Conservation (phyloP, 92 coral and sea anemone genomes). For the Zoanthus sansibaricus region DNA sequence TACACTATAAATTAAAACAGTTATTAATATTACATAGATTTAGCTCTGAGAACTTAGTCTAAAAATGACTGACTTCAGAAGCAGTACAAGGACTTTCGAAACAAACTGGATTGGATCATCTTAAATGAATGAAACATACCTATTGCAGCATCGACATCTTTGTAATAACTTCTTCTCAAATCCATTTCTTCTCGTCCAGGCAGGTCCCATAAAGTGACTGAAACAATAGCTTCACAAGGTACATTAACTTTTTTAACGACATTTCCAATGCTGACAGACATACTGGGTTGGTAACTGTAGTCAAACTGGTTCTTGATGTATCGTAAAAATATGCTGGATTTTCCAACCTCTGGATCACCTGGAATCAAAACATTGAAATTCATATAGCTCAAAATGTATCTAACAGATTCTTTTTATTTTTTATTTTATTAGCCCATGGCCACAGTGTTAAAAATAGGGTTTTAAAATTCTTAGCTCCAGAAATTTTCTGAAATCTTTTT, state of each 20-base stretch:
- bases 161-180: conserved; percentile 93
- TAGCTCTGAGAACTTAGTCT: too few species aligned
- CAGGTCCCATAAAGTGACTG: conserved; percentile 95
- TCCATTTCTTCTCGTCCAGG: conserved; percentile 99
- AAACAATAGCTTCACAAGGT: conserved; percentile 95
- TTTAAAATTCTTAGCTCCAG: too few species aligned
- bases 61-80: too few species aligned
- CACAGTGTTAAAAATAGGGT: too few species aligned
- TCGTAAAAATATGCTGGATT: conserved; percentile 92
- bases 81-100: too few species aligned
- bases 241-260: conserved; percentile 96
- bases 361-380: not conserved
- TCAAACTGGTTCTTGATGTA: conserved; percentile 99
- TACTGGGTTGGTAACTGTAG: conserved; percentile 97
- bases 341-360: conserved; percentile 99
- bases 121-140: conserved; percentile 58
- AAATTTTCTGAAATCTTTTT: too few species aligned
- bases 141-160: conserved; percentile 99
- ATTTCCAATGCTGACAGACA: conserved; percentile 93
- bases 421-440: too few species aligned
- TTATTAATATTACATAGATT: too few species aligned
- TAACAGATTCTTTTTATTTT: not conserved
- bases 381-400: not conserved
- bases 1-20: too few species aligned
- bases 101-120: not conserved